Percentiles rank a stretch among this genome's conserved stretches.
Evolutionary conservation across 2,113 vertebrate species (phyloP).

Genomic region (Scalopus aquaticus): DNA sequence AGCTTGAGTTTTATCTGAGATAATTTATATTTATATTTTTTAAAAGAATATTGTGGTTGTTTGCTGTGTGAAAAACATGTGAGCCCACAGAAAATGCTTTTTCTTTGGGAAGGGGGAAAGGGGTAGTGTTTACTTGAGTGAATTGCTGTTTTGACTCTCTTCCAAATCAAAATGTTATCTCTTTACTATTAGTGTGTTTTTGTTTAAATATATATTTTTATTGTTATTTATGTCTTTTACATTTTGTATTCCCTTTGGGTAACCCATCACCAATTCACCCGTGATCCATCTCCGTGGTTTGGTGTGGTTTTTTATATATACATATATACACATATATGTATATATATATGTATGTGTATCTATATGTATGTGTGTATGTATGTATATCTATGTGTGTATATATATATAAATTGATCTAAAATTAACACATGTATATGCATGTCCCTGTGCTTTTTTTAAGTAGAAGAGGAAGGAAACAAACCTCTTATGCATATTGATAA

Average conservation of each 20-base stretch:
- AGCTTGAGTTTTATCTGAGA: background rate
- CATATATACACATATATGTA: no score
- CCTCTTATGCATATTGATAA: background rate
- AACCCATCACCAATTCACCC: no score
- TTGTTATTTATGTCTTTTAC: no score
- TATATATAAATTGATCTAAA: slow-evolving; percentile 61
- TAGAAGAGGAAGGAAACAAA: background rate
- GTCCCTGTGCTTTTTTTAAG: slow-evolving; percentile 23
- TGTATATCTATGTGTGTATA: no score
- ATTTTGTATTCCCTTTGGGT: no score
- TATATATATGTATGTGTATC: no score
- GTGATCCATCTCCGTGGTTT: no score
- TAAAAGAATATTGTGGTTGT: background rate
- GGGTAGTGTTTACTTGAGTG: background rate
- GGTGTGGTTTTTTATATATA: no score
- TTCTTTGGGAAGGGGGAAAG: background rate
- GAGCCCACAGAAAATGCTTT: background rate
- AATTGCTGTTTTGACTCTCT: background rate
- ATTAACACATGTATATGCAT: slow-evolving; percentile 8
- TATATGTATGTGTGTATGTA: no score
- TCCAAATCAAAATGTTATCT: slow-evolving; percentile 25
- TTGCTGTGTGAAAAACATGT: background rate
- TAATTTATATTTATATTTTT: slow-evolving; percentile 6
- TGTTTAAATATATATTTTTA: no score
- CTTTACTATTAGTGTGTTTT: slow-evolving; percentile 30